Conservation (phyloP, 2,113 vertebrate species). For the Heliornis fulica region DNA sequence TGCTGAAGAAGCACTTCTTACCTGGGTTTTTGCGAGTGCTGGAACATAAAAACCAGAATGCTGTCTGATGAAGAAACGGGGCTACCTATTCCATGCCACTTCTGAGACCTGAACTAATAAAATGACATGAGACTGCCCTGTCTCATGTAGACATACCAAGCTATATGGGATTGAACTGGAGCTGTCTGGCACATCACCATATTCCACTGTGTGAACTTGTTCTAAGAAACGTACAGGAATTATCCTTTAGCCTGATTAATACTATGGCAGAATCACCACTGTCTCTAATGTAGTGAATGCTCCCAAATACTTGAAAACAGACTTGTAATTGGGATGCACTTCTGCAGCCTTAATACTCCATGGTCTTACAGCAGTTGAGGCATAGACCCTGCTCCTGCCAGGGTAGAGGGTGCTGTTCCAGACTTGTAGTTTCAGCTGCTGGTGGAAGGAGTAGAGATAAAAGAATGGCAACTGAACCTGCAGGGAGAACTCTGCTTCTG, state of each 20-base stretch:
- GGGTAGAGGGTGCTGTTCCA: background rate
- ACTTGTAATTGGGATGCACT: background rate
- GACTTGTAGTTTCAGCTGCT: background rate
- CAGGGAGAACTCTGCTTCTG: background rate
- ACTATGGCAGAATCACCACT: background rate
- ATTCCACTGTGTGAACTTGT: background rate
- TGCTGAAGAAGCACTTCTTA: background rate
- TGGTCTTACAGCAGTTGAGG: background rate
- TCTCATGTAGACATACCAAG: background rate
- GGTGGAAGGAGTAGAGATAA: background rate
- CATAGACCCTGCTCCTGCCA: background rate
- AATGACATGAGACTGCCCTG: background rate
- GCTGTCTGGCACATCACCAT: background rate
- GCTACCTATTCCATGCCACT: background rate
- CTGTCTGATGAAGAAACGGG: background rate
- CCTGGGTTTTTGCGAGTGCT: background rate
- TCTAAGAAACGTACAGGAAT: background rate
- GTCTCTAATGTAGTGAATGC: background rate
- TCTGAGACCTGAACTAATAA: background rate
- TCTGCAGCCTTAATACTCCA: background rate
- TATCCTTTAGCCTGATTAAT: background rate
- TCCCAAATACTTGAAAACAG: background rate
- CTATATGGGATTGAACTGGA: background rate
- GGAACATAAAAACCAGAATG: background rate
- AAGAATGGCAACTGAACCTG: background rate